These are phyloP conservation scores for Dasypus novemcinctus DNA, from an alignment of 2,113 vertebrate species.

Conservation along the genomic window DNA sequence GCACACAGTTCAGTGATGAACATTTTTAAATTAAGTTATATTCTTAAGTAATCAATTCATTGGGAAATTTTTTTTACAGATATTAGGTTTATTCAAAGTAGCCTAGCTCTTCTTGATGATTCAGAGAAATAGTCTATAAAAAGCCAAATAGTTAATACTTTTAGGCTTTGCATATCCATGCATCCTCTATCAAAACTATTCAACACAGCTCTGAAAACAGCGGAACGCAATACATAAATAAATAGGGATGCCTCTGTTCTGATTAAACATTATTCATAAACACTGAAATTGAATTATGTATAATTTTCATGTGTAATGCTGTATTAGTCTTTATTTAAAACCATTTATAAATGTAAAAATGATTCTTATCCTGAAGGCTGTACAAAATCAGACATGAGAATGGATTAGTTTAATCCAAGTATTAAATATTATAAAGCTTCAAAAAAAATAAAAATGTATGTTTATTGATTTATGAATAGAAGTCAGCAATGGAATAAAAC, in stretches of 20 bases:
- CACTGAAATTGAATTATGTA: not conserved
- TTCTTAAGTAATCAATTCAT: not conserved
- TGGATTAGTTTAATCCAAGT: not conserved
- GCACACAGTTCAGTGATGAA: not conserved
- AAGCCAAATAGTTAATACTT: not conserved
- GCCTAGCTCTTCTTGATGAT: not conserved
- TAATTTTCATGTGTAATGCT: not conserved
- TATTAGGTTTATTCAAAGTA: not conserved
- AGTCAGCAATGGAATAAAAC: not conserved
- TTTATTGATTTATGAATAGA: not conserved
- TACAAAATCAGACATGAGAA: not conserved
- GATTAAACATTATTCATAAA: not conserved
- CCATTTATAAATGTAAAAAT: not conserved
- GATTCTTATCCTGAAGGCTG: not conserved
- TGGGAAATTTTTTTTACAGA: not conserved
- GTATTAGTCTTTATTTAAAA: too few species aligned
- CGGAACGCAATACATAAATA: not conserved
- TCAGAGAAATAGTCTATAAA: not conserved
- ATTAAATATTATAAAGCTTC: not conserved
- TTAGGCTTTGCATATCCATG: not conserved
- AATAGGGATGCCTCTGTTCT: not conserved
- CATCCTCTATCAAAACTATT: not conserved
- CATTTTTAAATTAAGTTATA: too few species aligned
- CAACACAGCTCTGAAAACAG: not conserved
- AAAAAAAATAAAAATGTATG: not conserved